phyloP scores from a whole-genome alignment of 2,113 vertebrate genomes.

The Aramus guarauna region DNA sequence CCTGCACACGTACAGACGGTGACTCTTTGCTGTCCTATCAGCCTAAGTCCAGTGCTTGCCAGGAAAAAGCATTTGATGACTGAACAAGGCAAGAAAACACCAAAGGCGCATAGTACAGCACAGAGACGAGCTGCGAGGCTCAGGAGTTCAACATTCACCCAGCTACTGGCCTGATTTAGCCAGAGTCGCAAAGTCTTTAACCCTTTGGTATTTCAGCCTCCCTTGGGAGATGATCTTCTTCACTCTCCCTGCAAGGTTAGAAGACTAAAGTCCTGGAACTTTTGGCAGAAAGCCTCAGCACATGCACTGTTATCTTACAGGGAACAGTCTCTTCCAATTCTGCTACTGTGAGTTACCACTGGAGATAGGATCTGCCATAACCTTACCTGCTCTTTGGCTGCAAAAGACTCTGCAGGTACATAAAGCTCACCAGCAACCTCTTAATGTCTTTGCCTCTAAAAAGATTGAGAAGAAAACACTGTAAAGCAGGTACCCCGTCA shows the following conservation, averaged over 20 bases:
- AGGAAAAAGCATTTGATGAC: neutral
- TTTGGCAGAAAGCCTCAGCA: neutral
- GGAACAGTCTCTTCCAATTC: neutral
- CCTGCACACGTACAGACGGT: accelerated
- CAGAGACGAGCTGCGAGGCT: neutral
- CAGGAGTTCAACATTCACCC: neutral
- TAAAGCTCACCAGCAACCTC: conserved; percentile 93
- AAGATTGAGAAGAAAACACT: neutral
- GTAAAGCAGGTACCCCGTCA: neutral
- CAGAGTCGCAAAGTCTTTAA: neutral
- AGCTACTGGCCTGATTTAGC: neutral
- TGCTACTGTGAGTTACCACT: neutral
- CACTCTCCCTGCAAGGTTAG: neutral
- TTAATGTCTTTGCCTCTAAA: conserved; percentile 94
- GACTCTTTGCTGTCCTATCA: neutral
- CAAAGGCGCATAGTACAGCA: neutral
- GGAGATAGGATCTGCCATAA: accelerated
- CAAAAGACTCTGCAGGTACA: conserved; percentile 95
- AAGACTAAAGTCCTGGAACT: neutral
- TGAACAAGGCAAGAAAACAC: neutral
- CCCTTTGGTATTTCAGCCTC: neutral
- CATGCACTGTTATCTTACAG: neutral
- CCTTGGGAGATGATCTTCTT: neutral
- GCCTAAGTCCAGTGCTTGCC: neutral
- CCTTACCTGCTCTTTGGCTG: conserved; percentile 96